phyloP scores from a whole-genome alignment of 2,797 vertebrate genomes.

The Semotilus atromaculatus region DNA sequence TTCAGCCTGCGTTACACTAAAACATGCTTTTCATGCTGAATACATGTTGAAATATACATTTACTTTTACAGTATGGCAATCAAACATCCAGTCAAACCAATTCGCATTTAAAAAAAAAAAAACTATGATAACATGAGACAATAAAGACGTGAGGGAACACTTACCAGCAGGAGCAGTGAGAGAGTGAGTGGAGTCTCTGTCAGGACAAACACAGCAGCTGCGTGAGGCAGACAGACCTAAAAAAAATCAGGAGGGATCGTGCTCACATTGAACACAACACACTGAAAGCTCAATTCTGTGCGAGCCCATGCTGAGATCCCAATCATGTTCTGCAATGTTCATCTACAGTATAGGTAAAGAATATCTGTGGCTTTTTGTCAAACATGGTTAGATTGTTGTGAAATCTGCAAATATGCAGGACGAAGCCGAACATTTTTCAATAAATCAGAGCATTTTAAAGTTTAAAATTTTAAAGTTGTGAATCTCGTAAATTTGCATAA shows the following conservation, averaged over 20 bases:
- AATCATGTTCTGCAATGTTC: neutral
- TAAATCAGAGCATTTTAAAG: neutral
- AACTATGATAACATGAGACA: neutral
- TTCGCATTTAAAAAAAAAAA: conserved; percentile 20
- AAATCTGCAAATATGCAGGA: neutral
- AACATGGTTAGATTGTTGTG: neutral
- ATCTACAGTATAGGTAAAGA: neutral
- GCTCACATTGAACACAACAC: neutral
- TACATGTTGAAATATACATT: neutral
- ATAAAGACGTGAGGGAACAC: conserved; percentile 64
- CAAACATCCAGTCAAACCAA: neutral
- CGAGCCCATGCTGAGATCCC: neutral
- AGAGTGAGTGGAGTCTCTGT: conserved; percentile 65
- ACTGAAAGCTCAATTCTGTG: neutral
- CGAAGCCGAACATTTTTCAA: neutral
- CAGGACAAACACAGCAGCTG: conserved; percentile 78
- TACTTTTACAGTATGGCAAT: neutral
- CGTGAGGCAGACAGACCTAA: conserved; percentile 75
- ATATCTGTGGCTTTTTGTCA: neutral
- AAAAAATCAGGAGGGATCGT: conserved; percentile 75
- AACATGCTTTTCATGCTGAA: neutral
- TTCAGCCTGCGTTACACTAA: neutral
- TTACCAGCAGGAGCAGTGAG: conserved; percentile 77
- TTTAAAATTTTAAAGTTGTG: no score
- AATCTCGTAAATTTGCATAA: neutral